Base-by-base conservation (phyloP, 2,797 vertebrate species). In the Helicolenus hilgendorfi region DNA sequence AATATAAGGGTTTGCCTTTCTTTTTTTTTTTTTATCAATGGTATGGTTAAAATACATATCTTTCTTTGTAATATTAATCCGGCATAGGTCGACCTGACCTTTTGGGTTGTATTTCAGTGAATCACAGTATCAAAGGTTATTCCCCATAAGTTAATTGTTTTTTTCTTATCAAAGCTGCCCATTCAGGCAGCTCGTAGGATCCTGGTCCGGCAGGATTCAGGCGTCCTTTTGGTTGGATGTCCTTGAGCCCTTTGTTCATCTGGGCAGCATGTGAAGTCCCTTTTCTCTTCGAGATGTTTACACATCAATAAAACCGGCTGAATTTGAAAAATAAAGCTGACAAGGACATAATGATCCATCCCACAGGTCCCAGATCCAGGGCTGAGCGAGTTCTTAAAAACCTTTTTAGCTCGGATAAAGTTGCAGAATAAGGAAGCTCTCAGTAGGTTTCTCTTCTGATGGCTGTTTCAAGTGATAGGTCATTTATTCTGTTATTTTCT, bases 331-430 rank as follows among this genome's bases (percentile, higher is more conserved):
- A 94, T 89, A 92, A 91, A 95, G 95, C 94, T 94, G 96, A 96
- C 96, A 96, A 91, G 92, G 96, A 92, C 96, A 94, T 97, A 96
- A 95, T 96, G 91, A 92, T 95, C 94, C 84, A 79, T 96, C 96
- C 94, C 94, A 87, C 86, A 79, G 95, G 92, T 91, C 93, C 89
- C 73, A 86, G 80, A 90, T 90, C 83, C 86, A 89, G 89, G 87
- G 85, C 89, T 60, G 89, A 79, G 68, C 68, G 77, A 92, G 89
- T 95, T 94, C 86, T 95, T 89, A 72, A 85, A 92, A 95, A 77
- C 76, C 76, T 83, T 92, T 92, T 92, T 84, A 89, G 72, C 64
- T 29, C 29, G 59, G 87, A 90, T 92, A 88, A 92, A 93, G 91
- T 91, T 89, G 72, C 88, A 89, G 81, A 88, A 86, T 89, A 80